These are phyloP conservation scores for Smithornis capensis DNA, from an alignment of 2,113 vertebrate species.

Conservation along the genomic window DNA sequence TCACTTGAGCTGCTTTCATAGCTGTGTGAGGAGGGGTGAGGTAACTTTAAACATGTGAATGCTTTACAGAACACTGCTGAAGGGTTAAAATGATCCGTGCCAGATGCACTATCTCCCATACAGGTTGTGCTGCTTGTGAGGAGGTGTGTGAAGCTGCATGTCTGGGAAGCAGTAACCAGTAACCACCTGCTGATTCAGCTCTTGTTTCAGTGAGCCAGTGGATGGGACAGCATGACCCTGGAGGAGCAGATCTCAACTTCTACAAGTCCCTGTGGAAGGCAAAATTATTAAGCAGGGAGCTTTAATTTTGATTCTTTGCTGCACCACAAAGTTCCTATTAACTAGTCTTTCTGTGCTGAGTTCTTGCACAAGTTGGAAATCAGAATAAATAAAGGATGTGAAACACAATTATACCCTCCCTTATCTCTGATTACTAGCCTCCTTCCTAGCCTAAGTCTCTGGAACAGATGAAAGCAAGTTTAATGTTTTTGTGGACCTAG, in stretches of 20 bases:
- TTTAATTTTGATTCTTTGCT: neutral
- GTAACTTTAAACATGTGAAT: neutral
- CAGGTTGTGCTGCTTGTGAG: neutral
- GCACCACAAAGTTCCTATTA: neutral
- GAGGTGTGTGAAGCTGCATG: rapidly evolving
- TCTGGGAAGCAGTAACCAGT: rapidly evolving
- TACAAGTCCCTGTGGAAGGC: neutral
- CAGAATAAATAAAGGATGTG: neutral
- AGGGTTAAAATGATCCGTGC: rapidly evolving
- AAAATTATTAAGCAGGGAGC: neutral
- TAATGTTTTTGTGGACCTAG: neutral
- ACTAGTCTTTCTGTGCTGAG: neutral
- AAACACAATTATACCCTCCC: neutral
- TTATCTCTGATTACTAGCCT: neutral
- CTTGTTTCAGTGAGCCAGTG: rapidly evolving
- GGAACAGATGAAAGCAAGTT: neutral
- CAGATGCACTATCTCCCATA: rapidly evolving
- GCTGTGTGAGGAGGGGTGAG: neutral
- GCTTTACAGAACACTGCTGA: rapidly evolving
- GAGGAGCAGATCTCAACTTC: neutral
- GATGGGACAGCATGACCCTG: neutral
- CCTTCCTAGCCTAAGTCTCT: neutral
- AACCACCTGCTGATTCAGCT: neutral
- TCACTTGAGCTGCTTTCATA: neutral
- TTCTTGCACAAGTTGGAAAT: neutral